Conservation (phyloP, 2,113 vertebrate species). For the Bos indicus region DNA sequence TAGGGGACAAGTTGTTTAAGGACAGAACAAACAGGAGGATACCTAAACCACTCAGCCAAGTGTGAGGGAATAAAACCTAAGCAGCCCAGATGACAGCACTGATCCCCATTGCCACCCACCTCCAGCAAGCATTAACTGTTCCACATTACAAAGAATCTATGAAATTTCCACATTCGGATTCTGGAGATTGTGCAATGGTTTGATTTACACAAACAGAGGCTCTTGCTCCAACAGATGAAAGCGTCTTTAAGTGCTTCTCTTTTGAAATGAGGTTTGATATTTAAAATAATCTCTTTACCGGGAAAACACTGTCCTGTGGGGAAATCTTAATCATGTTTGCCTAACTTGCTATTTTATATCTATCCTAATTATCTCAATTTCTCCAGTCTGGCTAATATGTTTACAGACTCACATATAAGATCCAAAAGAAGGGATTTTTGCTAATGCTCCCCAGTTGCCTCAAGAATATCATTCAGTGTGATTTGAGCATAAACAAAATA, state of each 20-base stretch:
- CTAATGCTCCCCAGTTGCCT: background rate
- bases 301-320: background rate
- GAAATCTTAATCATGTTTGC: background rate
- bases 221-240: conserved; percentile 32
- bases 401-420: background rate
- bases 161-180: background rate
- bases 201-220: background rate
- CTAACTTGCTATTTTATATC: background rate
- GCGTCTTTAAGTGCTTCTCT: background rate
- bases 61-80: background rate
- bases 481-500: conserved; percentile 33
- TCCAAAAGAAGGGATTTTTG: background rate
- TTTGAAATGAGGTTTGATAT: conserved; percentile 26
- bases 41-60: background rate
- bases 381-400: background rate
- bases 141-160: background rate
- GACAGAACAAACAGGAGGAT: background rate
- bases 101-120: background rate
- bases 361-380: background rate
- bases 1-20: background rate
- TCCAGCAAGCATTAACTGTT: background rate
- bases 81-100: background rate
- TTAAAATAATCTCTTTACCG: conserved; percentile 12
- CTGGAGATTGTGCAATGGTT: background rate
- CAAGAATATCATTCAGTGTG: background rate